A percentile compares a stretch with the other conserved stretches of the same genome.
These are phyloP conservation scores for Trialeurodes vaporariorum DNA, from an alignment of 1,140 invertebrate species.

Conservation along the genomic window DNA sequence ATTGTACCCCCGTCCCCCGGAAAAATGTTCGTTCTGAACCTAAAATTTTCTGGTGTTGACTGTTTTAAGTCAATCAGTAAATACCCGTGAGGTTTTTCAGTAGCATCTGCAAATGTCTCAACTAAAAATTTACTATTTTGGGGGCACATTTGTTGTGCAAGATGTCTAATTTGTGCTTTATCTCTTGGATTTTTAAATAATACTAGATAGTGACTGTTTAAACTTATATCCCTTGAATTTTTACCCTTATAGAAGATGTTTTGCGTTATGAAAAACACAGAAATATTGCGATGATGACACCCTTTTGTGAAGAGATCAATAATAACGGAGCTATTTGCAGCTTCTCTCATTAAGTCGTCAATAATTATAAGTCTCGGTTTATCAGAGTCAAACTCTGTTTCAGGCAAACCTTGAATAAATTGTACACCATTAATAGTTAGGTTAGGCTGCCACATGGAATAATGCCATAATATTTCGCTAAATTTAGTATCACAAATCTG, in stretches of 20 bases:
- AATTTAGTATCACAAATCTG: constrained; percentile 8
- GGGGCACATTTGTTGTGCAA: constrained; percentile 10
- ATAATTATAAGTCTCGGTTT: constrained; percentile 10
- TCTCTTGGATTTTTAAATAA: constrained; percentile 16
- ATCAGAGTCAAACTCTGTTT: neutral
- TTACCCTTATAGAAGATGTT: no score
- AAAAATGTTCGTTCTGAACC: constrained; percentile 12
- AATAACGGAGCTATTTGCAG: constrained; percentile 3
- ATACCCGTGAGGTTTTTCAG: constrained; percentile 9
- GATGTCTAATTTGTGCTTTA: constrained; percentile 12
- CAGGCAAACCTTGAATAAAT: constrained; percentile 5
- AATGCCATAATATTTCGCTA: neutral
- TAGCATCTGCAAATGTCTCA: constrained; percentile 11
- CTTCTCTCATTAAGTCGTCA: constrained; percentile 16
- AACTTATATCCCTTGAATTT: constrained; percentile 10
- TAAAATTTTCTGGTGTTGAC: constrained; percentile 6
- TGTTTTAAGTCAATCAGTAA: constrained; percentile 13
- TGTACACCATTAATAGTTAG: neutral
- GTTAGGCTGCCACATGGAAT: neutral
- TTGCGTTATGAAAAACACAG: constrained; percentile 11
- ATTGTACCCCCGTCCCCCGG: neutral
- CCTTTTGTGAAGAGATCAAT: constrained; percentile 14
- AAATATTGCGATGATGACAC: constrained; percentile 10
- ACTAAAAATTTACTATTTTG: constrained; percentile 3
- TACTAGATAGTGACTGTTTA: constrained; percentile 12